Evolutionary conservation across 2,797 vertebrate species (phyloP), one percentile per base, ranked within the genome.

Genomic region (Selene dorsalis): DNA sequence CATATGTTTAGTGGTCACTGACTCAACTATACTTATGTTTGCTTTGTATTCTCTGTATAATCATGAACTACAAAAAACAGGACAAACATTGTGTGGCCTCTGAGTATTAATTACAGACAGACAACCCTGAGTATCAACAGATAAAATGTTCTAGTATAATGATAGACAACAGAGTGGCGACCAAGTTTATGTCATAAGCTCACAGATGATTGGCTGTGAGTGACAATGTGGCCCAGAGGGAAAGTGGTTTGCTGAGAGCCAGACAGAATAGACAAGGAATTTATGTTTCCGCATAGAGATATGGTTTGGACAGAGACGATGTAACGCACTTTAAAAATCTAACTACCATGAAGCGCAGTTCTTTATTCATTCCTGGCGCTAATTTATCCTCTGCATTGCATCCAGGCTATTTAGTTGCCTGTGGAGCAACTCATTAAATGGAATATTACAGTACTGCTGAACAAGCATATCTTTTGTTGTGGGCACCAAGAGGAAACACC

Each of bases 161-260:
- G 28, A 41, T 11, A 41, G 12, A 41, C 41, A 65, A 57, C 38
- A 60, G 24, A 70, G 24, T 59, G 14, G 50, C 13, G 60, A 30
- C 18, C 30, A 32, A 60, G 32, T 76, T 56, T 47, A 59, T 26
- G 20, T 60, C 35, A 41, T 69, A 12, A 48, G 24, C 47, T 47
- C 22, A 52, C 9, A 48, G 35, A 55, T 80, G 73, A 82, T 32
- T 80, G 53, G 58, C 67, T 67, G 28, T 60, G 72, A 69, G 75
- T 63, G 41, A 83, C 66, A 80, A 24, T 8, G 64, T 56, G 28
- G 32, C 47, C 0, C 3, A 70, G 13, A 35, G 59, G 38, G 50
- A 26, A 56, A 64, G 59, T 56, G n/a, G 26, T 66, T 62, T 66
- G 65, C 76, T 74, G 66, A 79, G 20, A 76, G 53, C 53, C 41